Base-by-base conservation (phyloP, 2,888 invertebrate genomes). In the Melolontha melolontha region DNA sequence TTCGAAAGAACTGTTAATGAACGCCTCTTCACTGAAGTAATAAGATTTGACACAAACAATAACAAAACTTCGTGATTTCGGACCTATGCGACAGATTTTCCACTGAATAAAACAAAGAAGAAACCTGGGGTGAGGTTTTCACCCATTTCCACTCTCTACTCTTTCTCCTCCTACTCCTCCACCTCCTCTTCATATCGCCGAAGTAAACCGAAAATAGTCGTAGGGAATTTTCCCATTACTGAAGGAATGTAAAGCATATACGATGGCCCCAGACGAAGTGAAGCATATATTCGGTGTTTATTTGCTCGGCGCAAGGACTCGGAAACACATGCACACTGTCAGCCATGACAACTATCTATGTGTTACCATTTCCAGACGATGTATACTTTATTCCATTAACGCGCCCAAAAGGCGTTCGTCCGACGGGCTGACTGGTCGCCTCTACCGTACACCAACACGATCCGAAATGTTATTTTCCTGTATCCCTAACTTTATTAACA, bases 401-500 rank as follows among this genome's bases (percentile, higher is more conserved):
- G 55, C 16, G 40, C 41, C 27, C 29, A 51, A 52, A 52, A 64
- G 64, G 52, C 52, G 41, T 64, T 52, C 64, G 52, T 40, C 44
- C 44, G 42, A 42, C 51, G 11, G 40, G 52, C 6, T 29, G 11
- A 40, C 40, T 17, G 6, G 17, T 39, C 41, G 5, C 17, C 22
- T 22, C 22, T 22, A 22, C 22, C 22, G 22, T 22, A 22, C 22
- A 22, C 22, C 22, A 22, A 22, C 22, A 22, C 42, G 42, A 57
- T 57, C 59, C 66, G 66, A 68, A 69, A 72, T 72, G 72, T 72
- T 72, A 68, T 72, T 71, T 62, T 64, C 67, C 70, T 69, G 70
- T 69, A 69, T 70, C 72, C 68, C 70, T 70, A 71, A 72, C 72
- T 72, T 72, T 72, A 72, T 72, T 72, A 72, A 72, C 72, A 72